These are phyloP conservation scores for Silurus glanis DNA, from an alignment of 2,113 vertebrate genomes.

Conservation along the genomic window DNA sequence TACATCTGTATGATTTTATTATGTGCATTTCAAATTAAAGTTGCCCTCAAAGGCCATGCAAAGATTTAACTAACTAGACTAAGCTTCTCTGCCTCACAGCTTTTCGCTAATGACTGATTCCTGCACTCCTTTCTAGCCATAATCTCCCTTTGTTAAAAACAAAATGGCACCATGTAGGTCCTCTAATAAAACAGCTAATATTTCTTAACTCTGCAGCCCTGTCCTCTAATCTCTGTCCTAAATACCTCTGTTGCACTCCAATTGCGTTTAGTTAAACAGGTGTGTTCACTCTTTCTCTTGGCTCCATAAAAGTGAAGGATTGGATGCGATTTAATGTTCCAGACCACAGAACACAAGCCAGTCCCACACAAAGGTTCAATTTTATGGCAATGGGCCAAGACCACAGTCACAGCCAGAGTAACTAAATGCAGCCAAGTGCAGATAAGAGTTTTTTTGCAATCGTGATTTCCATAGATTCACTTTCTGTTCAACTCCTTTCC, in stretches of 20 bases:
- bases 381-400: constrained; percentile 46
- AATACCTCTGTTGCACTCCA: constrained; percentile 49
- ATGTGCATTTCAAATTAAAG: constrained; percentile 13
- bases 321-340: constrained; percentile 57
- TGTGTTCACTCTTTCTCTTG: constrained; percentile 50
- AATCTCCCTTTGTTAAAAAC: constrained; percentile 40
- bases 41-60: neutral
- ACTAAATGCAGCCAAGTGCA: constrained; percentile 38
- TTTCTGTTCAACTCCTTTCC: constrained; percentile 43
- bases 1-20: neutral
- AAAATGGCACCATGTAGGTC: constrained; percentile 43
- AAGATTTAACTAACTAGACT: constrained; percentile 5
- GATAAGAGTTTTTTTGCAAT: constrained; percentile 37
- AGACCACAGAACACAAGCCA: constrained; percentile 53
- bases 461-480: constrained; percentile 18
- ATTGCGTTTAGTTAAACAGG: constrained; percentile 55
- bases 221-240: constrained; percentile 50
- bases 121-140: constrained; percentile 6
- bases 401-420: constrained; percentile 39
- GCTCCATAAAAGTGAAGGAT: constrained; percentile 44
- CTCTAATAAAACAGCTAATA: constrained; percentile 43
- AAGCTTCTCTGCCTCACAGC: neutral
- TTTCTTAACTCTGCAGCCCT: constrained; percentile 40
- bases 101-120: constrained; percentile 46
- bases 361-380: constrained; percentile 47